Evolutionary conservation across 2,888 invertebrate species (phyloP).

Genomic region (Aspidiotus rigidus): DNA sequence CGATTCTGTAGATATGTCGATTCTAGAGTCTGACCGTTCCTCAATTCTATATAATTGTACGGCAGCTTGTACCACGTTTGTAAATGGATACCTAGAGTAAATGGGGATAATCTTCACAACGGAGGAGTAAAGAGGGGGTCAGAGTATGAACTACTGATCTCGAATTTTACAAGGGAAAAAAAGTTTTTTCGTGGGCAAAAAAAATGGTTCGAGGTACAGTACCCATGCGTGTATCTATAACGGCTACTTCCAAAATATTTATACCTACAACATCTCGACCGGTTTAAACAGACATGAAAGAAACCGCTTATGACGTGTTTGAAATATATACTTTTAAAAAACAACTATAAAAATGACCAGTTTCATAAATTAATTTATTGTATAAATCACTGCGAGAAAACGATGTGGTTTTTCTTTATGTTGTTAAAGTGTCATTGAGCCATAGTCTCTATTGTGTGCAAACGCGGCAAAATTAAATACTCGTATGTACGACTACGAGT

Average conservation of each 20-base stretch:
- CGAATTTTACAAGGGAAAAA: neutral
- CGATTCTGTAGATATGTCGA: too few relatives aligned
- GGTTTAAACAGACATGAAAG: constrained; percentile 28
- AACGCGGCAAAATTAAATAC: constrained; percentile 23
- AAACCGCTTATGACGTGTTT: constrained; percentile 33
- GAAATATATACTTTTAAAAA: constrained; percentile 30
- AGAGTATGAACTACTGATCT: neutral
- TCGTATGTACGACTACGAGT: neutral
- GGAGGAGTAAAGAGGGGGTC: too few relatives aligned
- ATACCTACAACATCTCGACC: constrained; percentile 22
- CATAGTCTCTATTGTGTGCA: constrained; percentile 29
- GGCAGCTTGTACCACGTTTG: too few relatives aligned
- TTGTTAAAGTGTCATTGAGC: constrained; percentile 33
- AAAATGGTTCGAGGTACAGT: neutral
- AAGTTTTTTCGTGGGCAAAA: neutral
- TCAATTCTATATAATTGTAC: too few relatives aligned
- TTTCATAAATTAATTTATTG: constrained; percentile 33
- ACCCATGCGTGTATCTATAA: neutral
- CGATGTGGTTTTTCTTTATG: constrained; percentile 24
- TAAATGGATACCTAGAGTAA: too few relatives aligned
- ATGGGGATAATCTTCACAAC: too few relatives aligned
- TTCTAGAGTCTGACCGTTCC: too few relatives aligned
- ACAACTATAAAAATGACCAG: constrained; percentile 33
- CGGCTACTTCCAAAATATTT: constrained; percentile 9
- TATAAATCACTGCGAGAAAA: constrained; percentile 27